Conservation (phyloP, 2,113 vertebrate genomes). For the Girardinichthys multiradiatus region DNA sequence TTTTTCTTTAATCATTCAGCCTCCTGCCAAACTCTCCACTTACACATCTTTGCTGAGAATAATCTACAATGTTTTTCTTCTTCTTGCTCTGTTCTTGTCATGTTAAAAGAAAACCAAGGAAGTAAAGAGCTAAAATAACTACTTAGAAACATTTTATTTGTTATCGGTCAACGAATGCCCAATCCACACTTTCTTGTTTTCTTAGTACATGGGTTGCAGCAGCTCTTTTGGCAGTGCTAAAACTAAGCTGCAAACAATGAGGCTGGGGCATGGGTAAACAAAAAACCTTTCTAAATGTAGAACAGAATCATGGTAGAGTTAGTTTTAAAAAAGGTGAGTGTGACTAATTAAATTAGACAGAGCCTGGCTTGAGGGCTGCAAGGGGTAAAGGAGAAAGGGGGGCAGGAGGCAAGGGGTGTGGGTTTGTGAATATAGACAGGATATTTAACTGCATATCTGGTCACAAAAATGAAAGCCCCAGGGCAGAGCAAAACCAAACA, state of each 20-base stretch:
- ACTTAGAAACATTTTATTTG: neutral
- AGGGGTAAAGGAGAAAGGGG: constrained; percentile 18
- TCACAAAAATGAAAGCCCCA: constrained; percentile 65
- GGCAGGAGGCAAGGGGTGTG: constrained; percentile 48
- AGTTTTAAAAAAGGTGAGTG: constrained; percentile 29
- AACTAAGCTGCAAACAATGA: constrained; percentile 48
- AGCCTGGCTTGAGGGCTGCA: constrained; percentile 45
- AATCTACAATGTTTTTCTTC: constrained; percentile 19
- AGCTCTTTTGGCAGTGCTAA: constrained; percentile 37
- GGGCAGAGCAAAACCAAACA: constrained; percentile 56
- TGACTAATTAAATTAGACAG: constrained; percentile 65
- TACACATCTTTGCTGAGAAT: constrained; percentile 30
- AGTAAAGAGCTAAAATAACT: neutral
- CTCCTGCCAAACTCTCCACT: constrained; percentile 34
- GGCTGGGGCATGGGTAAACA: constrained; percentile 34
- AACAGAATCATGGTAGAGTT: constrained; percentile 24
- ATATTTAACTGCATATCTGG: constrained; percentile 65
- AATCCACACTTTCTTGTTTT: constrained; percentile 34
- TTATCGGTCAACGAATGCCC: constrained; percentile 22
- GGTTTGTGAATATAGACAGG: constrained; percentile 31
- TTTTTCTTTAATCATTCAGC: constrained; percentile 24
- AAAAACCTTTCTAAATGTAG: constrained; percentile 17
- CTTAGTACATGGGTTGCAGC: constrained; percentile 23
- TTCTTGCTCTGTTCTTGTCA: constrained; percentile 16
- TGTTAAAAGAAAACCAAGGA: neutral